These are phyloP conservation scores for Porites divaricata DNA, from an alignment of 92 coral and sea anemone species.

Conservation along the genomic window DNA sequence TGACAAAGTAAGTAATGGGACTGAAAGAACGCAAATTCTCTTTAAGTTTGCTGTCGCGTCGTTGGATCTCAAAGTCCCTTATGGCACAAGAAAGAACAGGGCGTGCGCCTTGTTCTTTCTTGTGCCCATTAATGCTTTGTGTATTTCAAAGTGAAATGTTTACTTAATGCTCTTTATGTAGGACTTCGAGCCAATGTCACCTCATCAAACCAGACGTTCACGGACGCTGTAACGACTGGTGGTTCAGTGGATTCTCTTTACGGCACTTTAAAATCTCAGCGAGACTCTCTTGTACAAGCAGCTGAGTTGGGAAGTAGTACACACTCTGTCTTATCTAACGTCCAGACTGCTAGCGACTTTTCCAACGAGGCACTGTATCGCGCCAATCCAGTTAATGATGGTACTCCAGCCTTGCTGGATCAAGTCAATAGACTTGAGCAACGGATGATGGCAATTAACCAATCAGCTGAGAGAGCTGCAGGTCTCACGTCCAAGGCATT, in stretches of 20 bases:
- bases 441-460: constrained; percentile 64
- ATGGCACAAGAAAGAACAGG: too few relatives aligned
- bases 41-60: too few relatives aligned
- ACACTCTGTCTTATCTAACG: constrained; percentile 12
- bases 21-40: too few relatives aligned
- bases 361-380: constrained; percentile 28
- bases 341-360: constrained; percentile 26
- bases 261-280: constrained; percentile 47
- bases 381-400: constrained; percentile 46
- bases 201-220: constrained; percentile 57
- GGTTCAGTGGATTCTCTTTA: constrained; percentile 55
- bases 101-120: too few relatives aligned
- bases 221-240: constrained; percentile 54
- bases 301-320: constrained; percentile 62
- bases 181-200: constrained; percentile 73
- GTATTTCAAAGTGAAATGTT: too few relatives aligned
- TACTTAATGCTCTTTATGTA: constrained; percentile 1
- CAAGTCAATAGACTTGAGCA: constrained; percentile 60
- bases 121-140: too few relatives aligned
- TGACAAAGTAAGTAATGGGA: too few relatives aligned
- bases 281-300: constrained; percentile 45
- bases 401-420: constrained; percentile 42
- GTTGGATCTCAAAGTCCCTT: too few relatives aligned
- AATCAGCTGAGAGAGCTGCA: constrained; percentile 68
- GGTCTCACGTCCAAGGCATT: constrained; percentile 59